Base-by-base conservation (phyloP, 2,888 invertebrate species). In the Herminia tarsipennalis region DNA sequence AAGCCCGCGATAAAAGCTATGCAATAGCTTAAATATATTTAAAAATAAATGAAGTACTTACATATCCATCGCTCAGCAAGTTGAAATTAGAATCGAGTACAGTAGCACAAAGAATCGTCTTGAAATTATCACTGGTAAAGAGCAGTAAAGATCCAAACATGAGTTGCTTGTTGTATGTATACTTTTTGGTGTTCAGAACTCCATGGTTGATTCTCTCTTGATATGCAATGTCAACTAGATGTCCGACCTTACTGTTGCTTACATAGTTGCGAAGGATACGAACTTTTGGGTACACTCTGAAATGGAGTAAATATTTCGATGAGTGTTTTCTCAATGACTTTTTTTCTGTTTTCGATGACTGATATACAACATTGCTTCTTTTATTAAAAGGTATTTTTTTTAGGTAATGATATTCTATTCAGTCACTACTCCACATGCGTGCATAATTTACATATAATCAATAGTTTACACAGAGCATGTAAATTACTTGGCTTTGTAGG, bases 71-170 rank as follows among this genome's bases (percentile, higher is more conserved):
- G 24, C 72, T 73, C 2, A 94, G 72, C 29, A 92, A 73, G 34
- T 88, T 79, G 0, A 75, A 43, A 53, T 57, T 79, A 0, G 86
- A 83, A 65, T 94, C 93, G 3, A 92, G 84, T 28, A 97, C 94
- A 21, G 94, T 94, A 0, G 94, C 96, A 68, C 96, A 93, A 47
- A 95, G 78, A 21, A 96, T 85, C 2, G 93, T 93, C 18, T 93
- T 80, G 78, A 97, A 97, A 42, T 94, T 88, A 71, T 95, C 93
- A 17, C 83, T 83, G 0, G 96, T 95, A 33, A 98, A 94, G 43
- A 95, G 93, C 0, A 97, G 76, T 10, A 97, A 81, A 0, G 96
- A 94, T 0, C 97, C 96, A 71, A 86, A 94, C 86, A 95, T 93
- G 14, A 96, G 93, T 46, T 94, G 86, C 63, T 94, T 94, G 48